Evolutionary conservation across 1,140 invertebrate species (phyloP), one percentile per base, ranked within the genome.

Genomic region (Ostrea denselamellosa): DNA sequence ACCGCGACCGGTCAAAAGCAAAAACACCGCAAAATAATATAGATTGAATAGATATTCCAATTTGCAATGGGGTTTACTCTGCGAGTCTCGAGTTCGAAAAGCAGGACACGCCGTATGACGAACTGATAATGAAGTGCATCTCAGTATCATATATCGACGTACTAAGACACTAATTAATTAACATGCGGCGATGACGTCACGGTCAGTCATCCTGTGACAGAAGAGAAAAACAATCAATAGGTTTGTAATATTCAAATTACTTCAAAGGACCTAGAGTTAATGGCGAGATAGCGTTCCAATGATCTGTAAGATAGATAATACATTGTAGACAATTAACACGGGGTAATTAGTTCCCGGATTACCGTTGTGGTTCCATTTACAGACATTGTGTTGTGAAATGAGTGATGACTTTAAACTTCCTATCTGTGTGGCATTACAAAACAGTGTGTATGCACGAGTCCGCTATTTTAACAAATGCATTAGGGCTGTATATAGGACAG

Each of bases 361-460:
- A 7, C 56, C 14, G 17, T 2, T 0, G 17, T 62, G 56, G 5
- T 62, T 5, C 17, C 14, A 12, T 58, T 17, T 62, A n/a, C 54
- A 62, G 17, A n/a, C n/a, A 19, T 17, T 62, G n/a, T 58, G 22
- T 71, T 71, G 58, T 62, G 14, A 14, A 34, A 77, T 34, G 68
- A 77, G 12, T 12, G 68, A 77, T 77, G 68, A 14, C 68, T 77
- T 77, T 77, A 77, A 77, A 77, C 68, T 77, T 77, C 68, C 68
- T 62, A n/a, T 62, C 5, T 44, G 34, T 44, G 34, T 44, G 34
- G 34, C 5, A 44, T 44, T 44, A 44, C 34, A 2, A 44, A 44
- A 5, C 1, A 1, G 1, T 44, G 34, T 44, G 34, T 44, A 44
- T 44, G 34, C 34, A 44, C 34, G 34, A 44, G n/a, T n/a, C n/a